Base-by-base conservation (phyloP, 1,140 invertebrate genomes). In the Episyrphus balteatus region DNA sequence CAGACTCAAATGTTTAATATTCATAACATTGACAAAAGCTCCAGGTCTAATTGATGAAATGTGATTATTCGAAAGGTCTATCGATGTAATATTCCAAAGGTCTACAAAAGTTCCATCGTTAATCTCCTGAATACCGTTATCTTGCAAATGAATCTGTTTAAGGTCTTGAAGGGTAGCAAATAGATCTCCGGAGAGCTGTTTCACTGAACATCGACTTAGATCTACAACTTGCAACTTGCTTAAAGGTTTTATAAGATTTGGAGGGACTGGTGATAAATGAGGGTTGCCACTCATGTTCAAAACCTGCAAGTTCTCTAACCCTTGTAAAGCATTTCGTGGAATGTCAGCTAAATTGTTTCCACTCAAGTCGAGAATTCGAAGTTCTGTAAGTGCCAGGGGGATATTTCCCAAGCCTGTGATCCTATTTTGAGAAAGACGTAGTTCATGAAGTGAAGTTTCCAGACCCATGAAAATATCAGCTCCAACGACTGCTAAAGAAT, bases 231-330 rank as follows among this genome's bases (percentile, higher is more conserved):
- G 65, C 31, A 90, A 61, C 31, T 75, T 73, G 3, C 70, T 68
- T 30, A 84, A 66, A n/a, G 77, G 68, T 31, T 78, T 73, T 31
- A 84, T 74, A 5, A 82, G 54, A 43, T 66, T 76, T 37, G 72
- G 71, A 9, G 75, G 78, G 31, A 81, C 58, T 1, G 73, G 71
- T 10, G 73, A 70, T 37, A 89, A 71, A 53, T 87, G 76, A 7
- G 75, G 73, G 65, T 92, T 92, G 9, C 77, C 72, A 52, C 86
- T 88, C 12, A 93, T 64, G 63, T 91, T 88, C 0, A 93, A 68
- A 57, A 80, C 74, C n/a, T 78, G 73, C 30, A 92, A 62, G 40
- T 75, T 77, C 1, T 78, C 73, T 19, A 90, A 68, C n/a, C 77
- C 71, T 5, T 76, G 71, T 47, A 92, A 89, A 0, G 81, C 77